Base-by-base conservation (phyloP, 2,888 invertebrate species). In the Mythimna vitellina region DNA sequence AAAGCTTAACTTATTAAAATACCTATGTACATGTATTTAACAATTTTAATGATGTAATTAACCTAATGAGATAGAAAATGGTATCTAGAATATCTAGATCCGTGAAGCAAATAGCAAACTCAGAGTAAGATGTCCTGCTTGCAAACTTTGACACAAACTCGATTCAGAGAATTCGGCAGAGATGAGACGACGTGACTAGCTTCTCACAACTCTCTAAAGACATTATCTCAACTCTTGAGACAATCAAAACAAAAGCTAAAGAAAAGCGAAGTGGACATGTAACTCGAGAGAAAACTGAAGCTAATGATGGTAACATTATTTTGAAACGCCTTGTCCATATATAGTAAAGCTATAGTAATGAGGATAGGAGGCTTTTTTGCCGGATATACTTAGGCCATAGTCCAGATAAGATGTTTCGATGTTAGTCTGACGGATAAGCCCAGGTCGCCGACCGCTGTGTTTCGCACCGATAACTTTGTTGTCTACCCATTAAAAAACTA, bases 141-240 rank as follows among this genome's bases (percentile, higher is more conserved):
- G 14, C 12, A 74, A 79, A 54, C 73, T 60, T 60, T 79, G 53
- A 14, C 49, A 25, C 38, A 9, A 42, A 74, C 49, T 56, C 32
- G 42, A 79, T 61, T 72, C 60, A 38, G 53, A 78, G 29, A 79
- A 61, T 79, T 80, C 6, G 35, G 20, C 12, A 57, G 51, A 74
- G 46, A 62, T 73, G 57, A 25, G 29, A 10, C 14, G 35, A 65
- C 22, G 75, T 78, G 61, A 65, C 25, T 29, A 66, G 7, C 66
- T 81, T 81, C 68, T 61, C 51, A 61, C 56, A 76, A 56, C 68
- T 71, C 82, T 76, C 75, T 79, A 73, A 73, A 80, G 17, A 46
- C 53, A 72, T 79, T 71, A 71, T 71, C 53, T 42, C 38, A n/a
- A 20, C 49, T 54, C 46, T 70, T 69, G 60, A 69, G 29, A 82